Percentiles rank a stretch among this genome's conserved stretches.
These are phyloP conservation scores for Chascanopsetta lugubris DNA, from an alignment of 2,113 vertebrate genomes.

Conservation along the genomic window DNA sequence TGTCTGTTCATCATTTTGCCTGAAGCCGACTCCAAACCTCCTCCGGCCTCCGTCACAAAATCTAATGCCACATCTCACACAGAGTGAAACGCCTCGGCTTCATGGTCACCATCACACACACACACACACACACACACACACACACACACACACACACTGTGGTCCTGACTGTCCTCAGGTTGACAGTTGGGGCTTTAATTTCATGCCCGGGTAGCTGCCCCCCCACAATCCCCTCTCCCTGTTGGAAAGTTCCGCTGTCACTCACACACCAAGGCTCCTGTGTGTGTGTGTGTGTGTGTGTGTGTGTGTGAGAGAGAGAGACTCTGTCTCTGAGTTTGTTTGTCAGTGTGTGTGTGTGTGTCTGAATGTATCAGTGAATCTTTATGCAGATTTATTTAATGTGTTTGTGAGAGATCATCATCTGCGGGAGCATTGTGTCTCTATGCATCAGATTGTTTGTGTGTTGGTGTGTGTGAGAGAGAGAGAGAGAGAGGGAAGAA, in stretches of 20 bases:
- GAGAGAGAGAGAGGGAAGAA: not conserved
- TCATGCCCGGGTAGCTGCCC: conserved; percentile 68
- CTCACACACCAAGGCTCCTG: conserved; percentile 59
- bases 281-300: conserved; percentile 23
- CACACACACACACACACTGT: conserved; percentile 10
- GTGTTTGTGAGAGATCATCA: not conserved
- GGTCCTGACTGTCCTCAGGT: conserved; percentile 44
- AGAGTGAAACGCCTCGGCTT: not conserved
- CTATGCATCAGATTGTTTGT: not conserved
- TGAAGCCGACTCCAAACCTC: too few relatives aligned
- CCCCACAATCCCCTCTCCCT: not conserved
- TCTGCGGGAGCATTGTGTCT: not conserved
- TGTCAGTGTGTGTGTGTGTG: conserved; percentile 12
- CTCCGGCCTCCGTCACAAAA: too few relatives aligned
- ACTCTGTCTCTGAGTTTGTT: conserved; percentile 21
- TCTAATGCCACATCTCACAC: not conserved
- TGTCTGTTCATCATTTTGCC: too few relatives aligned
- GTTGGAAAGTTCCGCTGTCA: conserved; percentile 64
- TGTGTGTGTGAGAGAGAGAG: conserved; percentile 30
- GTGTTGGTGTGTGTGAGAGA: not conserved
- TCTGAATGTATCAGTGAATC: not conserved
- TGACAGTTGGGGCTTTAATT: conserved; percentile 76
- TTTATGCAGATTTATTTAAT: not conserved
- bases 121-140: conserved; percentile 1
- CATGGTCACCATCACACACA: not conserved